Percentiles rank a stretch among this genome's conserved stretches.
Conservation (phyloP, 1,140 invertebrate species). For the Lepeophtheirus salmonis region DNA sequence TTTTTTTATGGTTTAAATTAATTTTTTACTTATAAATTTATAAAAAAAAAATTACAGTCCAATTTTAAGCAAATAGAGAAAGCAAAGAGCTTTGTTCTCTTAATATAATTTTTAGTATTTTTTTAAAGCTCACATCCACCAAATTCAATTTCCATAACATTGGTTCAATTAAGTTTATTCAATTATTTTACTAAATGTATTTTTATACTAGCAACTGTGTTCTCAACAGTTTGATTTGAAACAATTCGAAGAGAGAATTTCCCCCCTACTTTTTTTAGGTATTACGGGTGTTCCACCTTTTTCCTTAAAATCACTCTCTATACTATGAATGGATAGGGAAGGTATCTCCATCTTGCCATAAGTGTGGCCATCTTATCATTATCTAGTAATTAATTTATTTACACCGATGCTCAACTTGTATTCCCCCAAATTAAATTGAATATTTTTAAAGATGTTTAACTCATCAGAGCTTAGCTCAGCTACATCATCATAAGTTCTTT, state of each 20-base stretch:
- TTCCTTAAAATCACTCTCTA: constrained; percentile 78
- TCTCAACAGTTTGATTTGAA: constrained; percentile 61
- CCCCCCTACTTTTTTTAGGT: constrained; percentile 66
- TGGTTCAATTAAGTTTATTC: constrained; percentile 52
- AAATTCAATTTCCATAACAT: constrained; percentile 48
- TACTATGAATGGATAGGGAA: constrained; percentile 72
- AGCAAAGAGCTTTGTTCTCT: constrained; percentile 45
- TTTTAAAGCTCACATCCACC: constrained; percentile 73
- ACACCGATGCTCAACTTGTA: constrained; percentile 53
- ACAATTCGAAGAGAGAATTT: constrained; percentile 92
- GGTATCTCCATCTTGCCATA: constrained; percentile 83
- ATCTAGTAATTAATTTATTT: constrained; percentile 36
- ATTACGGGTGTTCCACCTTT: constrained; percentile 90
- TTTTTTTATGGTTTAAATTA: too few relatives aligned
- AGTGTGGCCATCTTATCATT: constrained; percentile 35
- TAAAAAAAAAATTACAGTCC: too few relatives aligned
- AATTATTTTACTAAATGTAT: constrained; percentile 48
- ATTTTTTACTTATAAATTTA: too few relatives aligned
- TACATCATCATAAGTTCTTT: constrained; percentile 33
- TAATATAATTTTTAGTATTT: constrained; percentile 65
- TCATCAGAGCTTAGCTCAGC: constrained; percentile 51
- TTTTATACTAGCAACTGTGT: constrained; percentile 48
- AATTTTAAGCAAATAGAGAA: not conserved
- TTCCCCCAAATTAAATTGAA: constrained; percentile 70
- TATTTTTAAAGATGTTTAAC: constrained; percentile 51